Conservation (phyloP, 2,113 vertebrate genomes). For the Pyrgilauda ruficollis region DNA sequence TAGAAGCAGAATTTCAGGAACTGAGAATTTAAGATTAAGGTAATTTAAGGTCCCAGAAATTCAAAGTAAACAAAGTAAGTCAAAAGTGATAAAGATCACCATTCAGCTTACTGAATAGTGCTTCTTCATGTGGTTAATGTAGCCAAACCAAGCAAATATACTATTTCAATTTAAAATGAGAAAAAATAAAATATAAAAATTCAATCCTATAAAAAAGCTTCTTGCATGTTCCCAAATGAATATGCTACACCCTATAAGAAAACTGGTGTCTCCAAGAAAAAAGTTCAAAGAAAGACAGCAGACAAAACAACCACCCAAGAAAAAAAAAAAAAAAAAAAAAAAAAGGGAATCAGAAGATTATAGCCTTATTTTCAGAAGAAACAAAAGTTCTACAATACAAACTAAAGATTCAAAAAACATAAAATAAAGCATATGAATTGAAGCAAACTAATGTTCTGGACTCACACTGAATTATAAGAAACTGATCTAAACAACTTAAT, state of each 20-base stretch:
- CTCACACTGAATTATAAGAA: neutral
- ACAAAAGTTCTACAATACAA: neutral
- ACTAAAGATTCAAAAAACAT: neutral
- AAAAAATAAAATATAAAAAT: neutral
- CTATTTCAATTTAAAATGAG: neutral
- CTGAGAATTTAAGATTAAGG: neutral
- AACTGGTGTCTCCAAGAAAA: neutral
- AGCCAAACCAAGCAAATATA: neutral
- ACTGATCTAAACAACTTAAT: neutral
- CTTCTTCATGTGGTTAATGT: neutral
- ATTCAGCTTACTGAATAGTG: neutral
- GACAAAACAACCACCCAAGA: neutral
- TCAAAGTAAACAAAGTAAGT: neutral
- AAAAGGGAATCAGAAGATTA: neutral
- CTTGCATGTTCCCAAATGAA: neutral
- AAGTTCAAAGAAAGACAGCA: neutral
- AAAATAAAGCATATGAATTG: neutral
- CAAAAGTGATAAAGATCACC: neutral
- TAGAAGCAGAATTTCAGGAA: slow-evolving; percentile 6
- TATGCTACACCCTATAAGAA: neutral
- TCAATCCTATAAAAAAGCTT: neutral
- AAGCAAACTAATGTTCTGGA: neutral
- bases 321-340: neutral
- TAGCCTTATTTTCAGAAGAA: neutral
- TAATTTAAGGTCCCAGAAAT: neutral